Base-by-base conservation (phyloP, 2,888 invertebrate species). In the Cantharis flavilabris region DNA sequence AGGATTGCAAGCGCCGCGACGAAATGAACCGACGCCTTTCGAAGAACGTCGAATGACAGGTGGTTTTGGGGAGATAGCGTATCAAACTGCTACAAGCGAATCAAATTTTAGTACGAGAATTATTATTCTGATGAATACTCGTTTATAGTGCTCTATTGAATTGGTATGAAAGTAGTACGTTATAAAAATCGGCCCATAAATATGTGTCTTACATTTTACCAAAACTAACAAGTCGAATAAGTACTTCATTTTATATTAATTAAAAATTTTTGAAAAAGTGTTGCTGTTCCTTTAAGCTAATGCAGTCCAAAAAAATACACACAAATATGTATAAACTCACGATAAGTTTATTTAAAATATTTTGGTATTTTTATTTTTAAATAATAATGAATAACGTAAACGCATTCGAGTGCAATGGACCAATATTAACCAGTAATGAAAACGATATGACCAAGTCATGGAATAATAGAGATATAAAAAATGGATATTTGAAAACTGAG, bases 401-500 rank as follows among this genome's bases (percentile, higher is more conserved):
- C 71, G 79, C 74, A 23, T 65, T 78, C 26, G 83, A 83, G 73
- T 82, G 81, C 76, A 82, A 83, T 77, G 82, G 82, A 80, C 83
- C 83, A 72, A 82, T 83, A 72, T 83, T 81, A 79, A 85, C 84
- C 84, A 81, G 82, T 79, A 84, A 82, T 73, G 83, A 83, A 64
- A 81, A 82, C 73, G 82, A 80, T 74, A 83, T 80, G 77, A 84
- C 83, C 69, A 80, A 79, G 70, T 83, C 83, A 49, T 80, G 82
- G 82, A 82, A 82, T 76, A 78, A 76, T 64, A 80, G 76, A 70
- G 83, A 83, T 79, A 62, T 85, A 82, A 86, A 86, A 80, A 86
- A 86, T 78, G 86, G 86, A 67, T 86, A 84, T 79, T 80, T 86
- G 76, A 84, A 83, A 76, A 76, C 81, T 76, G 82, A 81, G 69